Evolutionary conservation across 2,797 vertebrate genomes (phyloP), one percentile per base, ranked within the genome.

Genomic region (Chelon labrosus): DNA sequence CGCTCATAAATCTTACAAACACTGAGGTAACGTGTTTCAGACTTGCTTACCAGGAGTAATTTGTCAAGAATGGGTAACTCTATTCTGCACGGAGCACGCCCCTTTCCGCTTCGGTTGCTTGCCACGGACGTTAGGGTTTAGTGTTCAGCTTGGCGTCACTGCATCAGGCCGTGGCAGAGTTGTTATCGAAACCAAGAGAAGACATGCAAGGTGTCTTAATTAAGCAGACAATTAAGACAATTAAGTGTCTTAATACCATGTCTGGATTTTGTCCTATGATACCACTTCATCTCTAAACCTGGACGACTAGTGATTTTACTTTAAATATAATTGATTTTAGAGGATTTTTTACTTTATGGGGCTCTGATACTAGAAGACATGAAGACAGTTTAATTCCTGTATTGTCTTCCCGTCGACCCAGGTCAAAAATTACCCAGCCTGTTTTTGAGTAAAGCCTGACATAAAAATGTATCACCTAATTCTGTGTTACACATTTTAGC

Each of bases 1-100:
- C 58, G 70, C 84, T 86, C 88, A 92, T 91, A 89, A 90, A 91
- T 92, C 91, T 90, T 85, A 82, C 75, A 88, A 89, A 88, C 88
- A 85, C 83, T 79, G 82, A 85, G 83, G 67, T 88, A 85, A 90
- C 75, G 67, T 80, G 79, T 85, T 88, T 88, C 74, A 84, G 79
- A 87, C 78, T 82, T 90, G 89, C 88, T 90, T 90, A 91, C 86
- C 85, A 77, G 80, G 68, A 88, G 91, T 86, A 88, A 90, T 91
- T 89, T 88, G 84, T 90, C 84, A 89, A 82, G 83, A 85, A 82
- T 70, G 65, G 72, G 70, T 73, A 66, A 85, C 59, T 83, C 63
- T 81, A 50, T 81, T 81, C 74, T 65, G 58, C 79, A 72, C 39
- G 75, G 51, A 71, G 81, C 31, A 0, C n/a, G 0, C 31, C 3